Conservation (phyloP, 2,797 vertebrate genomes). For the Pitangus sulphuratus region DNA sequence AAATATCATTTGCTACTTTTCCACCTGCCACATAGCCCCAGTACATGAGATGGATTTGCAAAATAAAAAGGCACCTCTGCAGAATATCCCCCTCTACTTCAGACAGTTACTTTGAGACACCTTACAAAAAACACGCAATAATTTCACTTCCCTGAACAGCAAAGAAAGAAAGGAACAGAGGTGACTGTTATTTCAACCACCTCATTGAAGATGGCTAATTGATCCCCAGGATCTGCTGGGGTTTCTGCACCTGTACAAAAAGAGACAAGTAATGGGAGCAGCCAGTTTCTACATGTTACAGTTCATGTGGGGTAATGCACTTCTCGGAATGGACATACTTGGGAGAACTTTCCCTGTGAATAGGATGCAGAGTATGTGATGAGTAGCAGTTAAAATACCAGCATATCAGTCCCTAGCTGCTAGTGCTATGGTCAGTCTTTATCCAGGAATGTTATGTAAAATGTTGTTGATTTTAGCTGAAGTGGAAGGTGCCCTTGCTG, state of each 20-base stretch:
- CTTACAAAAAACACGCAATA: background rate
- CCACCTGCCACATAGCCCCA: background rate
- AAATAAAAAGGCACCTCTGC: background rate
- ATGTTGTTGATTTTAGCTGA: background rate
- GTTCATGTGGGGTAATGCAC: accelerated
- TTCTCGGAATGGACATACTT: background rate
- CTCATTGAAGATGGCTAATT: background rate
- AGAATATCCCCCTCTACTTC: background rate
- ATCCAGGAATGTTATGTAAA: background rate
- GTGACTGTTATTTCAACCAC: background rate
- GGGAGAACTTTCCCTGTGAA: background rate
- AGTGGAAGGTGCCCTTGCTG: background rate
- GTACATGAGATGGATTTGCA: background rate
- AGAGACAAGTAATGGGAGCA: background rate
- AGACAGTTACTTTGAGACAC: background rate
- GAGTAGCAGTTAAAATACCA: background rate
- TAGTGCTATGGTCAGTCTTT: background rate
- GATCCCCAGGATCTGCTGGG: background rate
- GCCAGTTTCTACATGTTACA: background rate
- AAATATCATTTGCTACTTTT: background rate
- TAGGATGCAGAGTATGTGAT: background rate
- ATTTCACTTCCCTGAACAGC: background rate
- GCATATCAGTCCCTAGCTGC: background rate
- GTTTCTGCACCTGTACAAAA: background rate
- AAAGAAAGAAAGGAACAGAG: background rate